Conservation (phyloP, 2,888 invertebrate species). For the Campoletis raptor region DNA sequence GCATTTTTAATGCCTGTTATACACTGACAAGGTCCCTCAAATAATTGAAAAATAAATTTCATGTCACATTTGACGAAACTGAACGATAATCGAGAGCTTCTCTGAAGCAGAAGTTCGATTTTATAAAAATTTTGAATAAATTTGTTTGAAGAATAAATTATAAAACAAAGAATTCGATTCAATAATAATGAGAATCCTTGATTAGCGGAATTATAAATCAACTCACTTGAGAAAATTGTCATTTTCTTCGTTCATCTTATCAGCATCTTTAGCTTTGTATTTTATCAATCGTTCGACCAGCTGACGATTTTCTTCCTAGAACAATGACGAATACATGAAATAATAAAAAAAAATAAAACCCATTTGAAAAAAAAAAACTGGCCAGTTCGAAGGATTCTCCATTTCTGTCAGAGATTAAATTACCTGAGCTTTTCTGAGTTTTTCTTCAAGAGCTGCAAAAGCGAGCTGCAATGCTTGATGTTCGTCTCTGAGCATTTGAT, state of each 20-base stretch:
- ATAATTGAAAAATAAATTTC: background rate
- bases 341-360: conserved; percentile 19
- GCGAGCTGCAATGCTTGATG: conserved; percentile 97
- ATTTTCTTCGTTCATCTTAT: conserved; percentile 98
- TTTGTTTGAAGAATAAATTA: background rate
- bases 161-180: background rate
- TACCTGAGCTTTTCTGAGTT: conserved; percentile 93
- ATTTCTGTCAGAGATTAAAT: background rate
- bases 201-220: background rate
- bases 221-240: conserved; percentile 96
- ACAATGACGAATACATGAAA: conserved; percentile 80
- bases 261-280: conserved; percentile 97
- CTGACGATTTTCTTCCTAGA: conserved; percentile 94
- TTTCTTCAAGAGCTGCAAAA: conserved; percentile 95
- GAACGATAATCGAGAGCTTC: background rate
- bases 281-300: conserved; percentile 95
- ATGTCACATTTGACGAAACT: background rate
- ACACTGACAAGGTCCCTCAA: background rate
- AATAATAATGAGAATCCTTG: background rate
- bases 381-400: background rate
- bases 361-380: background rate
- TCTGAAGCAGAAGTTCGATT: background rate
- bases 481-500: conserved; percentile 96
- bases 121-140: background rate
- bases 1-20: too few relatives aligned